Conservation (phyloP, 2,113 vertebrate genomes). For the Thryonomys swinderianus region DNA sequence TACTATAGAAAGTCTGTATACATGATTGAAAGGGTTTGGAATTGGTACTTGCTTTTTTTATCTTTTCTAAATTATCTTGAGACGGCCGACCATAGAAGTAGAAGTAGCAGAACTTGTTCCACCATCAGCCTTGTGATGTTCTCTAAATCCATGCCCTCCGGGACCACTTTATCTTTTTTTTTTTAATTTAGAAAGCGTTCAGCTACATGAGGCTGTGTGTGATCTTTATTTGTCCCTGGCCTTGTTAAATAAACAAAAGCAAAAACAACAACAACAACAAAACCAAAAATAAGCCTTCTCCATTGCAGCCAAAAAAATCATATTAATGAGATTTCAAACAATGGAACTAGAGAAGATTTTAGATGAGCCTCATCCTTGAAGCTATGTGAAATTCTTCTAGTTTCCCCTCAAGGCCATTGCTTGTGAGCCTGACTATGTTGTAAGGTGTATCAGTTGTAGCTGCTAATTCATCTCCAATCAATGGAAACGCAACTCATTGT, state of each 20-base stretch:
- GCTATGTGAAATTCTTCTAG: not conserved
- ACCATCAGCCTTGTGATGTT: not conserved
- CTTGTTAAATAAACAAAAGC: not conserved
- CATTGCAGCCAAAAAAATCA: not conserved
- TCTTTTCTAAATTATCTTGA: constrained; percentile 27
- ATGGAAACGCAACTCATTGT: constrained; percentile 29
- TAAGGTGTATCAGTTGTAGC: not conserved
- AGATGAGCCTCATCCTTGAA: not conserved
- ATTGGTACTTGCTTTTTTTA: constrained; percentile 43
- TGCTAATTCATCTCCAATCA: constrained; percentile 38
- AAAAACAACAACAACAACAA: constrained; percentile 7
- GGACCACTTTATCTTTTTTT: constrained; percentile 27
- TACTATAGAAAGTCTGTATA: constrained; percentile 56
- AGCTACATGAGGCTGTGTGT: not conserved
- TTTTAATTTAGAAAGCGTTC: constrained; percentile 35
- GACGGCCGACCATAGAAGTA: not conserved
- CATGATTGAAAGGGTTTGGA: constrained; percentile 67
- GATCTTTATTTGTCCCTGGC: constrained; percentile 7
- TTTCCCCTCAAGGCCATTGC: not conserved
- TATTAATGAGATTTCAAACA: constrained; percentile 44
- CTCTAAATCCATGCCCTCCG: not conserved
- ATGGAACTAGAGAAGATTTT: not conserved
- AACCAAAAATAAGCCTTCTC: not conserved
- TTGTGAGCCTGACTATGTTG: not conserved
- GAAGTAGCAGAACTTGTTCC: constrained; percentile 4